Evolutionary conservation across 1,140 invertebrate species (phyloP), one percentile per base, ranked within the genome.

Genomic region (Drosophila novamexicana): DNA sequence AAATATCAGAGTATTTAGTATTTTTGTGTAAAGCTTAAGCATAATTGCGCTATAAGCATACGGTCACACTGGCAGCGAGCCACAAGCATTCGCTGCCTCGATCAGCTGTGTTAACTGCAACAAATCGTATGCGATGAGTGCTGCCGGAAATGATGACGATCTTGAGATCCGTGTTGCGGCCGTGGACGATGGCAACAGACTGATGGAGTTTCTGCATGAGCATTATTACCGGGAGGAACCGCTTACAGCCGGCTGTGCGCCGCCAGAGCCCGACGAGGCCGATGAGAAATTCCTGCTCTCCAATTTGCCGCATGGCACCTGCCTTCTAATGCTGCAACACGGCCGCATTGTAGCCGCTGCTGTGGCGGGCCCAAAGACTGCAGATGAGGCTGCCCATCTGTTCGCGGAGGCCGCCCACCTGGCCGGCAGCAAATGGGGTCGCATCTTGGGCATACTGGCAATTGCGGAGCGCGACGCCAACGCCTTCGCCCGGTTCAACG

Each of bases 141-240:
- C 39, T 5, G 0, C 37, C 5, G 16, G 29, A 9, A 2, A 12
- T 7, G 8, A 10, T 7, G 34, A 62, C 12, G 54, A 58, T 1
- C 61, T 86, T 12, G 44, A 52, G n/a, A 29, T 88, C 1, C 65
- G 66, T 14, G 65, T 71, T 58, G 68, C 68, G 2, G 9, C 5
- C 1, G 45, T 0, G 0, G 29, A 40, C 0, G 81, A 90, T 10
- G 18, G 62, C 10, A 49, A 56, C 1, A 42, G 47, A 1, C 39
- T 89, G 0, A 65, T 89, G 40, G 7, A 66, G 14, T 90, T 90
- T 18, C 77, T 89, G 6, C 69, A 56, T 29, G 50, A 39, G 29
- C 78, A 89, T 40, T 89, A 90, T 32, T 89, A 89, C 12, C 75
- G 47, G 2, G 85, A 89, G 14, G 85, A 89, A 16, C 85, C 85